These are phyloP conservation scores for Rachycentron canadum DNA, from an alignment of 2,797 vertebrate genomes.

Conservation along the genomic window DNA sequence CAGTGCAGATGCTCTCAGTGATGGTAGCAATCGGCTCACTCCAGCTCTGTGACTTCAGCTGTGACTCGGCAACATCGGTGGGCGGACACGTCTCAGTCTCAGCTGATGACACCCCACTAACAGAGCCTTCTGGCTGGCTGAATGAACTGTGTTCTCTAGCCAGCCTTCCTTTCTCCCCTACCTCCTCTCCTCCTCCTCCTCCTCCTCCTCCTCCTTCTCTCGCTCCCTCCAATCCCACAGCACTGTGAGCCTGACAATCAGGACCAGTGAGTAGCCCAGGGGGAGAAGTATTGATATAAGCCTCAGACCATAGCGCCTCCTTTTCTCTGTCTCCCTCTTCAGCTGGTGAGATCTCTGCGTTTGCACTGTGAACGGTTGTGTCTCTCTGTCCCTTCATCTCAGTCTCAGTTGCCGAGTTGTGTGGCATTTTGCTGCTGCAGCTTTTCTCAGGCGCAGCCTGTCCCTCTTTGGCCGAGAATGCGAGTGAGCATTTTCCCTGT, in stretches of 20 bases:
- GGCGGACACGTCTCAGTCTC: constrained; percentile 77
- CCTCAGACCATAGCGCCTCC: constrained; percentile 63
- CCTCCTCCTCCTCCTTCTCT: constrained; percentile 62
- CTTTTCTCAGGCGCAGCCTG: constrained; percentile 67
- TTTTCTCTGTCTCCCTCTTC: constrained; percentile 73
- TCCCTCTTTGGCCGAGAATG: constrained; percentile 65
- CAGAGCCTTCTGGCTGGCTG: constrained; percentile 77
- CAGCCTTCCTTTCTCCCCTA: constrained; percentile 66
- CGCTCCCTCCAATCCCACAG: constrained; percentile 70
- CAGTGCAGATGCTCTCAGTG: constrained; percentile 68
- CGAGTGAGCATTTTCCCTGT: constrained; percentile 74
- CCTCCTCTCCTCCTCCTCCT: constrained; percentile 66
- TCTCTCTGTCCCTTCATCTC: constrained; percentile 71
- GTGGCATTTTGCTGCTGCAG: constrained; percentile 81
- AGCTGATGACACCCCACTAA: constrained; percentile 77
- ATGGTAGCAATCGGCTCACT: constrained; percentile 69
- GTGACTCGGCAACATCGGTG: constrained; percentile 83
- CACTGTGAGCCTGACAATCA: constrained; percentile 74
- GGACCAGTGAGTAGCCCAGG: constrained; percentile 64
- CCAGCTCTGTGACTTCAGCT: constrained; percentile 74
- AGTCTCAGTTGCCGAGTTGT: constrained; percentile 71
- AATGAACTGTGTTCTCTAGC: constrained; percentile 75
- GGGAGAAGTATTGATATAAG: constrained; percentile 67
- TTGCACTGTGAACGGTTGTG: constrained; percentile 51
- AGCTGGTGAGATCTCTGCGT: constrained; percentile 62